phyloP scores from a whole-genome alignment of 2,888 invertebrate species.

The Dendrolimus pini region DNA sequence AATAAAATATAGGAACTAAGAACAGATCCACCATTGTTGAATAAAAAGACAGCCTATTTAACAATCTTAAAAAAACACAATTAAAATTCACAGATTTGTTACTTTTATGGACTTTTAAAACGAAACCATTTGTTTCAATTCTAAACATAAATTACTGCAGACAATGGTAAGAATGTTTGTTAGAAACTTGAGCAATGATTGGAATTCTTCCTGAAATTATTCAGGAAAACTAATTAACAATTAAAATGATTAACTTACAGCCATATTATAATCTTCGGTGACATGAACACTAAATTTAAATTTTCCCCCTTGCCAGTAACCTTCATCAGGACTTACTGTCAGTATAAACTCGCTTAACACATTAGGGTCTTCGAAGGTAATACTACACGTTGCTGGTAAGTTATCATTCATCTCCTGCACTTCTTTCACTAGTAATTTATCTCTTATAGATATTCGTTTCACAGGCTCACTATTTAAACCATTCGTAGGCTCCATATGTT shows the following conservation, averaged over 20 bases:
- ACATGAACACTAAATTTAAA: conserved; percentile 92
- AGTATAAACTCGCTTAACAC: conserved; percentile 87
- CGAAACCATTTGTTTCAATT: too few species aligned
- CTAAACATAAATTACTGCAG: too few species aligned
- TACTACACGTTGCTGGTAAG: conserved; percentile 86
- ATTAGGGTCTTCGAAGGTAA: conserved; percentile 89
- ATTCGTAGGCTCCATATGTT: conserved; percentile 62
- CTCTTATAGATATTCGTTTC: conserved; percentile 84
- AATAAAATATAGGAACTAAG: too few species aligned
- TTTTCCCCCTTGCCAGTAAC: conserved; percentile 91
- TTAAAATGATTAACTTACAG: conserved; percentile 78
- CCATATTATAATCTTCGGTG: conserved; percentile 97
- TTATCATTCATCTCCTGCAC: conserved; percentile 91
- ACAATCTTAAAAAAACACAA: too few species aligned
- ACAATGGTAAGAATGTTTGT: too few species aligned
- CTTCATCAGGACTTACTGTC: conserved; percentile 88
- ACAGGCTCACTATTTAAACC: conserved; percentile 50
- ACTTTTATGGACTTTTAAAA: too few species aligned
- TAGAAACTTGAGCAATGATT: too few species aligned
- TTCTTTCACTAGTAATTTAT: conserved; percentile 88
- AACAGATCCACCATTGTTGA: too few species aligned
- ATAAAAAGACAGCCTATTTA: too few species aligned
- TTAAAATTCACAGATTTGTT: too few species aligned
- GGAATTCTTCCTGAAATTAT: too few species aligned
- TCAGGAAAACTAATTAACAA: too few species aligned